These are phyloP conservation scores for Macrostomum cliftonense DNA, from an alignment of 2,888 invertebrate species.

Conservation along the genomic window DNA sequence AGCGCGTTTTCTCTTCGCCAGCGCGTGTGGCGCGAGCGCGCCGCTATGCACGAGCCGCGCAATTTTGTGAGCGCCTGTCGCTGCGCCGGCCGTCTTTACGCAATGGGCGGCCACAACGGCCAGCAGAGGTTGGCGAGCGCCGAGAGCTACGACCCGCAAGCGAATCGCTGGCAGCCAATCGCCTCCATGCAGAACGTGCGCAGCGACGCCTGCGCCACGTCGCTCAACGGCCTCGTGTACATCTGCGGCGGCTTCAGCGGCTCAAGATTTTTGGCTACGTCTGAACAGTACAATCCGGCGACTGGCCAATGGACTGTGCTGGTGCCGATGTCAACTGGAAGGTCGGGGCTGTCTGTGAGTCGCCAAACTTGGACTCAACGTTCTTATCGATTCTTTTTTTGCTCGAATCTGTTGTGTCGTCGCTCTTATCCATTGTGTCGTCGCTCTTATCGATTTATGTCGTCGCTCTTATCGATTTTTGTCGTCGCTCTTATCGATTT, in stretches of 20 bases:
- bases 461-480: too few relatives aligned
- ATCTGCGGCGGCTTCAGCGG: slow-evolving; percentile 12
- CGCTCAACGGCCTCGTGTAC: slow-evolving; percentile 5
- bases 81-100: slow-evolving; percentile 30
- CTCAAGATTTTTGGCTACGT: slow-evolving; percentile 5
- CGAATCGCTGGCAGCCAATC: slow-evolving; percentile 5
- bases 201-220: slow-evolving; percentile 8
- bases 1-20: neutral
- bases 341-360: slow-evolving; percentile 3
- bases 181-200: slow-evolving; percentile 3
- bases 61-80: slow-evolving; percentile 48
- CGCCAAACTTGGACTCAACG: too few relatives aligned
- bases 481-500: too few relatives aligned
- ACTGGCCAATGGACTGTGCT: slow-evolving; percentile 9
- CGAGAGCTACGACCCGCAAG: slow-evolving; percentile 5
- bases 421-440: too few relatives aligned
- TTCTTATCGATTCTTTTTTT: too few relatives aligned
- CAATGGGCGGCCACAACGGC: slow-evolving; percentile 20
- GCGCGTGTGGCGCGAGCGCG: slow-evolving; percentile 33
- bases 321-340: slow-evolving; percentile 1
- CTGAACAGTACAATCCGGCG: slow-evolving; percentile 7
- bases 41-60: slow-evolving; percentile 39
- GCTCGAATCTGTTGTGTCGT: too few relatives aligned
- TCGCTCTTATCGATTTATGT: too few relatives aligned
- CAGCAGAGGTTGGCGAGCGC: slow-evolving; percentile 3